Evolutionary conservation across 2,888 invertebrate species (phyloP), one percentile per base, ranked within the genome.

Genomic region (Thysanoteuthis rhombus): DNA sequence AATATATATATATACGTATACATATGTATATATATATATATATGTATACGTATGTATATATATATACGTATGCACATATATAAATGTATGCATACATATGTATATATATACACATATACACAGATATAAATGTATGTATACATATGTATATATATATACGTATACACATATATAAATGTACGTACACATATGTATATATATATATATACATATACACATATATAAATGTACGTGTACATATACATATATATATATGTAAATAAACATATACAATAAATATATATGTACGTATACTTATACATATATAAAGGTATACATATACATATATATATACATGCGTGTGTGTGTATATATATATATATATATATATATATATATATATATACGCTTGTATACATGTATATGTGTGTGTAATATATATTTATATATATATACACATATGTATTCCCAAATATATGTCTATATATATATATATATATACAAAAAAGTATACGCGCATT

Each of bases 381-480:
- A 89, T 89, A 89, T 89, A 89, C 32, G 32, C 32, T 25, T 89
- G 32, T 89, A 89, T 89, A 89, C n/a, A 32, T n/a, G n/a, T 89
- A 36, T 89, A 32, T 89, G 6, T 89, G n/a, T 89, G n/a, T 89
- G n/a, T 36, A 32, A 32, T 89, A 89, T 89, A 89, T 89, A 36
- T 89, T 4, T 1, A 36, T 22, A n/a, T 3, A 89, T 89, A 89
- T 36, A 89, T n/a, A 89, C 6, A 42, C 6, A 42, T 42, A 92
- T 45, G 42, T 92, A 92, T 92, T 45, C 42, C 42, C 32, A 92
- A 19, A 92, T 92, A 92, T 92, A 45, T 42, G 28, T 42, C 8
- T 92, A 42, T 92, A 42, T 92, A 42, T 92, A 42, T 92, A 42
- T 92, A 42, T 28, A 42, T 42, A 42, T 92, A 40, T 92, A 42